phyloP scores from a whole-genome alignment of 2,888 invertebrate genomes.

The Lithophane leautieri region DNA sequence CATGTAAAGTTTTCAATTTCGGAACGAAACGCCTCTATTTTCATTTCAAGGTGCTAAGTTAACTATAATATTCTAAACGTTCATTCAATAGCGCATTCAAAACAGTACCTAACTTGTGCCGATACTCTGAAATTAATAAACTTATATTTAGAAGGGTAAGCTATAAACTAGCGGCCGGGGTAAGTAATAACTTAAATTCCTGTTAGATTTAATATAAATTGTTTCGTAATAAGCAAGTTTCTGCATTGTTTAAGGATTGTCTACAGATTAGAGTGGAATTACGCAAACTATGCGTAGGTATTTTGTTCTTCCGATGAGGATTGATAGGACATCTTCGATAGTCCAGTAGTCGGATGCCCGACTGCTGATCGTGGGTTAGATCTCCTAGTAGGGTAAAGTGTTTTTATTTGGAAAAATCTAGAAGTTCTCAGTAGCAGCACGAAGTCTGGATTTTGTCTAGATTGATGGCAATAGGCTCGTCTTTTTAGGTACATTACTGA shows the following conservation, averaged over 20 bases:
- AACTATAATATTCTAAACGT: not conserved
- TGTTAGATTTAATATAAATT: conserved; percentile 58
- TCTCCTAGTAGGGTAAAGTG: not conserved
- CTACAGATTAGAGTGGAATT: conserved; percentile 4
- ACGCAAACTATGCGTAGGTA: not conserved
- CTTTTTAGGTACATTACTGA: not conserved
- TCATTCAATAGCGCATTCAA: not conserved
- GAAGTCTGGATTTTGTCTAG: not conserved
- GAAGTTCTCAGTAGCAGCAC: too few relatives aligned
- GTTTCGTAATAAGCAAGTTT: conserved; percentile 50
- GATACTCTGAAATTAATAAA: conserved; percentile 47
- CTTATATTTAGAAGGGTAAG: conserved; percentile 43
- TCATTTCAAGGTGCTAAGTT: not conserved
- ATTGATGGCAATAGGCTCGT: too few relatives aligned
- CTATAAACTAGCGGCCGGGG: conserved; percentile 38
- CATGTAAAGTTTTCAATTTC: conserved; percentile 3
- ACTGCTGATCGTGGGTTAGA: not conserved
- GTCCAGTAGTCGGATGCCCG: too few relatives aligned
- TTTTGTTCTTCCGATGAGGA: not conserved
- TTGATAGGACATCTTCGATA: not conserved
- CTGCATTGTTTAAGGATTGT: conserved; percentile 30
- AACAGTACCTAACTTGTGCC: conserved; percentile 9
- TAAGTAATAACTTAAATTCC: conserved; percentile 50
- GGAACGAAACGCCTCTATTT: not conserved
- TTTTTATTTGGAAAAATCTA: not conserved